These are phyloP conservation scores for Porites divaricata DNA, from an alignment of 92 coral and sea anemone species.

Conservation along the genomic window DNA sequence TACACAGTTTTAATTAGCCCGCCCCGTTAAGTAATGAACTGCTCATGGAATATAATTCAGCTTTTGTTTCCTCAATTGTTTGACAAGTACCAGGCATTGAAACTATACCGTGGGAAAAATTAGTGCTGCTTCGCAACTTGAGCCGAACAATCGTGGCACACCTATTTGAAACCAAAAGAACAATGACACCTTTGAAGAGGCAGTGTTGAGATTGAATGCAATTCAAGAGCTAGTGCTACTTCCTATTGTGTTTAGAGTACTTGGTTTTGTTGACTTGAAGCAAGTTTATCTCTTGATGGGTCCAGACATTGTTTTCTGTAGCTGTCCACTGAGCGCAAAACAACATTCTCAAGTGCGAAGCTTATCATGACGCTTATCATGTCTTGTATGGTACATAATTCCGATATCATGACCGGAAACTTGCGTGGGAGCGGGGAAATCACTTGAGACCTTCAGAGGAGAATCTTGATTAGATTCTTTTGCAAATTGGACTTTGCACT, in stretches of 20 bases:
- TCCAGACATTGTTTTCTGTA: not conserved
- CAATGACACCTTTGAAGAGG: slow-evolving; percentile 2
- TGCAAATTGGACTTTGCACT: not conserved
- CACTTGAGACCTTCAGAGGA: not conserved
- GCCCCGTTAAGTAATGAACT: slow-evolving; percentile 1
- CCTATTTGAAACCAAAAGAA: slow-evolving; percentile 7
- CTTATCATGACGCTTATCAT: slow-evolving; percentile 22
- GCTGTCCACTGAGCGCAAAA: slow-evolving; percentile 6
- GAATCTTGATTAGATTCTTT: not conserved
- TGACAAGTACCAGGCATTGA: slow-evolving; percentile 31
- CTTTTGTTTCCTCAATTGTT: slow-evolving; percentile 18
- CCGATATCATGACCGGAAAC: slow-evolving; percentile 49
- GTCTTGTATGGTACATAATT: not conserved
- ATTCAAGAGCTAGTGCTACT: slow-evolving; percentile 8
- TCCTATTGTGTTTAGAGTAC: slow-evolving; percentile 15
- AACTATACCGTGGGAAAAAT: slow-evolving; percentile 67
- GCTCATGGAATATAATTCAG: slow-evolving; percentile 8
- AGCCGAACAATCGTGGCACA: slow-evolving; percentile 31
- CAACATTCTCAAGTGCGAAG: slow-evolving; percentile 1
- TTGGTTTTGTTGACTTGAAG: not conserved
- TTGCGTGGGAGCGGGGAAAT: slow-evolving; percentile 38
- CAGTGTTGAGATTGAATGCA: not conserved
- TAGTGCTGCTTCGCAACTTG: not conserved
- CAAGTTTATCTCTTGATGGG: slow-evolving; percentile 4
- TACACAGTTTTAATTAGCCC: not conserved